Evolutionary conservation across 2,888 invertebrate genomes (phyloP), one percentile per base, ranked within the genome.

Genomic region (Mesoligia furuncula): DNA sequence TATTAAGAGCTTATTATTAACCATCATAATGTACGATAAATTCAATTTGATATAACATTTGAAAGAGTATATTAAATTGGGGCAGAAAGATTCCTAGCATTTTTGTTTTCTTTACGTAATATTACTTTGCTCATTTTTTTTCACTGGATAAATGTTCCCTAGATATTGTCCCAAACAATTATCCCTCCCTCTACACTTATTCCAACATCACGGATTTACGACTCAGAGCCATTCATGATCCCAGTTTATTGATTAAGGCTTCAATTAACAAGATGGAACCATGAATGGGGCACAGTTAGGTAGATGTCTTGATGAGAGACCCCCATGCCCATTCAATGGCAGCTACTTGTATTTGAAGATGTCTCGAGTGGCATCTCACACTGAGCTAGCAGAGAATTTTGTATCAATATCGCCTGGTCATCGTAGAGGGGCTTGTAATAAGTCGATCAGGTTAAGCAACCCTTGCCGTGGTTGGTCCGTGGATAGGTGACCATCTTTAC

Each of bases 171-270:
- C 20, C 9, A 31, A 31, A 36, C 36, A 36, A 62, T 62, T 24
- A 6, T 8, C 17, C 1, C 1, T 31, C 31, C 36, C 31, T 20
- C n/a, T n/a, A 15, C 6, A 61, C n/a, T 31, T 61, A 7, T 75
- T 27, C 6, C 39, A 75, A 31, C 31, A 17, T 31, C 9, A 42
- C 17, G 42, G 31, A 6, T n/a, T 9, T 31, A 48, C 36, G 62
- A 62, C 15, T 42, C 7, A 69, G 24, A 39, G 59, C 27, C 64
- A 45, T 66, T 68, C 9, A 69, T 59, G n/a, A 57, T 31, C 31
- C 68, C 20, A 67, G 24, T 62, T 45, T 27, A 81, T 67, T 80
- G 67, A 76, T 81, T 77, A 54, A 59, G 64, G 20, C 77, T 77
- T 64, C 66, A 77, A 72, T 76, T 77, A 64, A 77, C 83, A 64